A percentile compares a stretch with the other conserved stretches of the same genome.
Evolutionary conservation across 2,113 vertebrate species (phyloP).

Genomic region (Scytalopus superciliaris): DNA sequence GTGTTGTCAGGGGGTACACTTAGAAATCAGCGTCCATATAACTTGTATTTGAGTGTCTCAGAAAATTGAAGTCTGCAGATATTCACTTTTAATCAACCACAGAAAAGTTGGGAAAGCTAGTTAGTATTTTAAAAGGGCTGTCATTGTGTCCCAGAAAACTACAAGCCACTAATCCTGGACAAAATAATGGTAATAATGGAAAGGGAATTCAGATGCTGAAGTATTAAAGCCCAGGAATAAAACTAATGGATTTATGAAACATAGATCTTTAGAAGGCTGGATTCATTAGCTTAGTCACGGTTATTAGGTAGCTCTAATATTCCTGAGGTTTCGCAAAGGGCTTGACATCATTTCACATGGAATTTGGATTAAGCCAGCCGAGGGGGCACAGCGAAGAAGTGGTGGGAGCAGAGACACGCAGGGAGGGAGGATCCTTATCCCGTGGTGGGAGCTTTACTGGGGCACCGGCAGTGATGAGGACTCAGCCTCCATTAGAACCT

Average conservation of each 20-base stretch:
- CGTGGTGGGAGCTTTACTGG: background rate
- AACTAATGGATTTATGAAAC: slow-evolving; percentile 13
- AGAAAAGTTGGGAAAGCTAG: background rate
- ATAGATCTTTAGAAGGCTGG: background rate
- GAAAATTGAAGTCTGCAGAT: slow-evolving; percentile 5
- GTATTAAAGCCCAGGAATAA: slow-evolving; percentile 11
- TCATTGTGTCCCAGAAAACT: background rate
- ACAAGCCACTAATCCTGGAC: background rate
- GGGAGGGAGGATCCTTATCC: background rate
- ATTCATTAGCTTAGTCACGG: slow-evolving; percentile 32
- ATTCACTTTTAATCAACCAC: background rate
- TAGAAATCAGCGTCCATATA: background rate
- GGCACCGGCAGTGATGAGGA: background rate
- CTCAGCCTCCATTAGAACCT: background rate
- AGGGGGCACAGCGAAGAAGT: background rate
- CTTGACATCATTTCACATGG: background rate
- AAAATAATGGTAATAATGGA: background rate
- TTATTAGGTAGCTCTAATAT: background rate
- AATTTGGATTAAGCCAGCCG: background rate
- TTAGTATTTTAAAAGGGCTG: background rate
- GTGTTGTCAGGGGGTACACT: slow-evolving; percentile 2
- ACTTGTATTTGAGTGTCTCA: background rate
- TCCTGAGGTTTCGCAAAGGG: background rate
- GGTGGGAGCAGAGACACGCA: background rate
- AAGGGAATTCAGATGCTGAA: background rate